Evolutionary conservation across 2,888 invertebrate species (phyloP).

Genomic region (Antheraea yamamai): DNA sequence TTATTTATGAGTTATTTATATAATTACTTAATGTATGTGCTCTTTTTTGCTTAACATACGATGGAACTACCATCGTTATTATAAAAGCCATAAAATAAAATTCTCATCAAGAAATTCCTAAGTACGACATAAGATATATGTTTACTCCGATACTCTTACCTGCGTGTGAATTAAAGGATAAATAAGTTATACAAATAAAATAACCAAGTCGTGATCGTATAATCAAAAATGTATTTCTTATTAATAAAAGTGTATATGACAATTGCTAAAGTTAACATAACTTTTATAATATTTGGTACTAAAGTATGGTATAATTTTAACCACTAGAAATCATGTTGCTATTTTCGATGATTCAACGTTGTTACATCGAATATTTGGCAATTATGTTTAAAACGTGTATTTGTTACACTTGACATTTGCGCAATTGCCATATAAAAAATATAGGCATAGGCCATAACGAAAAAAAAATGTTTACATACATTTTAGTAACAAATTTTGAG

Average conservation of each 20-base stretch:
- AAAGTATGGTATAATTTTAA: neutral
- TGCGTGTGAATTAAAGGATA: neutral
- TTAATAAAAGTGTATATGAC: neutral
- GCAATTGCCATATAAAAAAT: too few relatives aligned
- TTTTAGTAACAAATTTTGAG: neutral
- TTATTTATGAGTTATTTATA: neutral
- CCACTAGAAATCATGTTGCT: too few relatives aligned
- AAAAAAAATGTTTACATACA: neutral
- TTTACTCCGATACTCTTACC: neutral
- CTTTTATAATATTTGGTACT: neutral
- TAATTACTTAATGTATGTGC: neutral
- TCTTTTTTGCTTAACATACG: neutral
- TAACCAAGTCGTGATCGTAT: neutral
- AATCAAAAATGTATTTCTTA: constrained; percentile 1
- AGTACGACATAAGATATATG: neutral
- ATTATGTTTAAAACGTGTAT: too few relatives aligned
- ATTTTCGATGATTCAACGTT: too few relatives aligned
- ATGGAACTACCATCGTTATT: neutral
- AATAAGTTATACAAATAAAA: neutral
- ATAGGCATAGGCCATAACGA: too few relatives aligned
- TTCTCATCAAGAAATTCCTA: neutral
- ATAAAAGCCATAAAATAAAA: neutral
- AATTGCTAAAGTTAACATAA: neutral
- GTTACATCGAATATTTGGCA: too few relatives aligned
- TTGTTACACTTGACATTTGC: too few relatives aligned